phyloP scores from a whole-genome alignment of 2,888 invertebrate species.

The Mesoligia furuncula region DNA sequence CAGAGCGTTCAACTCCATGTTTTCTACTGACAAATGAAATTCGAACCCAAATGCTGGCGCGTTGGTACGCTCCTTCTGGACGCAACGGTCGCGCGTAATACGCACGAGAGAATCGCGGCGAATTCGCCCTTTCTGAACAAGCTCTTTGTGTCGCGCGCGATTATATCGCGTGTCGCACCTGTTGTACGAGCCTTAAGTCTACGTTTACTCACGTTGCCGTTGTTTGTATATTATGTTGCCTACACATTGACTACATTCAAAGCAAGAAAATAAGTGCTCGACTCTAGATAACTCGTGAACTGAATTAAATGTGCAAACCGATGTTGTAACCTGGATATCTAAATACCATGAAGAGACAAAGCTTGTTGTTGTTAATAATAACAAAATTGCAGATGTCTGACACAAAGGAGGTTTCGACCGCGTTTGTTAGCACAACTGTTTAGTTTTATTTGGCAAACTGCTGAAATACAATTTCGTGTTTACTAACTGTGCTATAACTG shows the following conservation, averaged over 20 bases:
- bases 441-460: not conserved
- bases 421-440: constrained; percentile 5
- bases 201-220: not conserved
- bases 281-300: constrained; percentile 43
- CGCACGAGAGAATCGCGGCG: too few species aligned
- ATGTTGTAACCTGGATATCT: constrained; percentile 41
- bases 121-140: too few species aligned
- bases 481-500: not conserved
- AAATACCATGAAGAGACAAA: constrained; percentile 48
- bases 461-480: not conserved
- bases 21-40: too few species aligned
- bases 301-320: constrained; percentile 31
- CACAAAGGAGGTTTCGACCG: constrained; percentile 33
- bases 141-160: too few species aligned
- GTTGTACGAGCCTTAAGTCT: not conserved
- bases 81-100: too few species aligned
- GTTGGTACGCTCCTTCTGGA: too few species aligned
- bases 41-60: too few species aligned
- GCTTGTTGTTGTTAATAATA: constrained; percentile 30
- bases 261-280: constrained; percentile 20
- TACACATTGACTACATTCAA: not conserved
- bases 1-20: too few species aligned
- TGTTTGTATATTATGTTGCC: not conserved
- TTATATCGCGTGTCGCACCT: too few species aligned
- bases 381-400: constrained; percentile 37